phyloP scores from a whole-genome alignment of 2,797 vertebrate species.

The Calcarius lapponicus region DNA sequence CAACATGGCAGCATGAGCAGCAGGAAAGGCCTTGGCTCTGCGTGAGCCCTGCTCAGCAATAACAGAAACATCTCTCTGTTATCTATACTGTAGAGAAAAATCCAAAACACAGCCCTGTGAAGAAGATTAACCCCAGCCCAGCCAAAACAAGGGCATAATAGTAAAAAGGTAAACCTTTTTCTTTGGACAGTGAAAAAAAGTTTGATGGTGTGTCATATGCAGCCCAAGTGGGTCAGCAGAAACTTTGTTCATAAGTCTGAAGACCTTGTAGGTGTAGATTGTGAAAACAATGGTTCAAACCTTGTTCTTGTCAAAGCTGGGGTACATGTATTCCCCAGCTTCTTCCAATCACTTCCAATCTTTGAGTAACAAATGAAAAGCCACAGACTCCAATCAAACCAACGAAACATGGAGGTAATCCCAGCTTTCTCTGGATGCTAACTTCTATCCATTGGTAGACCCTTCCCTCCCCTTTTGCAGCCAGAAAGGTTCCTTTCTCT shows the following conservation, averaged over 20 bases:
- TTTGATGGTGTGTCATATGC: neutral
- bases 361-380: neutral
- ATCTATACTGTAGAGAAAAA: neutral
- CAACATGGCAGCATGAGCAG: accelerated
- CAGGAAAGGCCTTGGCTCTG: neutral
- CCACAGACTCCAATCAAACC: neutral
- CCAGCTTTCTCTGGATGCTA: neutral
- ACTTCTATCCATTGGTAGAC: neutral
- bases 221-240: neutral
- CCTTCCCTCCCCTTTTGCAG: neutral
- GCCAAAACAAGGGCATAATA: neutral
- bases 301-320: neutral
- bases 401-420: neutral
- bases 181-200: neutral
- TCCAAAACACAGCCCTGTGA: neutral
- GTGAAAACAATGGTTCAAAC: neutral
- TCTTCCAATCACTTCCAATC: neutral
- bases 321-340: neutral
- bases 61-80: neutral
- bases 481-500: neutral
- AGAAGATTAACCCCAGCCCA: neutral
- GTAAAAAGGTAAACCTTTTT: neutral
- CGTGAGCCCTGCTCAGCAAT: neutral
- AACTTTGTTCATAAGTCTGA: neutral
- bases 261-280: accelerated